Conservation (phyloP, 2,113 vertebrate genomes). For the Gavialis gangeticus region DNA sequence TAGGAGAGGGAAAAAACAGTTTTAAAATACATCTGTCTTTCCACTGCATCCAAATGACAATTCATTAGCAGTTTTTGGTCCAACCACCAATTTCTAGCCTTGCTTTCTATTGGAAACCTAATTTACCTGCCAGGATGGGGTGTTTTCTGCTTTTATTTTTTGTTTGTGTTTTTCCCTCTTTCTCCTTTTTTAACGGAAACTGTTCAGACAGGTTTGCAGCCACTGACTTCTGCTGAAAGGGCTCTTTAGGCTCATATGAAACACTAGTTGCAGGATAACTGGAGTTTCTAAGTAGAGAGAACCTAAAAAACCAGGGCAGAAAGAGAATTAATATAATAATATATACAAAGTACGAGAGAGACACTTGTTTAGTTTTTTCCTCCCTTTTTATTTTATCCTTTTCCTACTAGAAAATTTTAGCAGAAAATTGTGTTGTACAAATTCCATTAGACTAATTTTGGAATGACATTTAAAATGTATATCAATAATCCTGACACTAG, state of each 20-base stretch:
- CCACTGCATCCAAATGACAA: constrained; percentile 18
- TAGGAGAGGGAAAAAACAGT: constrained; percentile 8
- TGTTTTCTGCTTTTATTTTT: neutral
- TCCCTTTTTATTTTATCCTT: neutral
- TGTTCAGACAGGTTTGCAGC: neutral
- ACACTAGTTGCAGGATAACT: neutral
- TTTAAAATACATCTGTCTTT: constrained; percentile 20
- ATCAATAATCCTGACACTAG: neutral
- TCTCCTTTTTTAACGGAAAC: neutral
- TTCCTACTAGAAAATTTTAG: neutral
- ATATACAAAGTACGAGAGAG: neutral
- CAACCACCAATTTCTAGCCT: neutral
- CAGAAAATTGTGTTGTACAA: neutral
- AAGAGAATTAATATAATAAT: neutral
- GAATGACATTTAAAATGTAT: neutral
- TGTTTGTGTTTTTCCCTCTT: neutral
- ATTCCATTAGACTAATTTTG: neutral
- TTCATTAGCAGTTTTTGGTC: constrained; percentile 32
- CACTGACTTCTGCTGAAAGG: constrained; percentile 3
- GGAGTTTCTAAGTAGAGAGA: neutral
- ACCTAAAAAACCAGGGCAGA: neutral
- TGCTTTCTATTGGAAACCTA: constrained; percentile 3
- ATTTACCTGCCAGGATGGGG: neutral
- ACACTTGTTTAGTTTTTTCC: neutral
- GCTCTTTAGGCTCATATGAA: neutral